phyloP scores from a whole-genome alignment of 2,113 vertebrate species.

The Ariopsis seemanni region DNA sequence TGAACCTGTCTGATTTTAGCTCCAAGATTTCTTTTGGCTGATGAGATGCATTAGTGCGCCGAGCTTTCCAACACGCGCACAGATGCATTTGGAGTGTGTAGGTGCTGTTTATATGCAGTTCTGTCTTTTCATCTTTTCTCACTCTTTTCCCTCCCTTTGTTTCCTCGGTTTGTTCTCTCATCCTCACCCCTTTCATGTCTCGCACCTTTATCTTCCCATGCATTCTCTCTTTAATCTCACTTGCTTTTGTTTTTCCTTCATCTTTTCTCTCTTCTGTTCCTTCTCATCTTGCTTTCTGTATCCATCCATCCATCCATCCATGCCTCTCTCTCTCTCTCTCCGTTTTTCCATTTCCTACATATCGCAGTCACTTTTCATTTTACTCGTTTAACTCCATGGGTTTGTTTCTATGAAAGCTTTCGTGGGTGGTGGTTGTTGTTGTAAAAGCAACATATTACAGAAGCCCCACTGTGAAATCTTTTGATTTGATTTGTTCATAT shows the following conservation, averaged over 20 bases:
- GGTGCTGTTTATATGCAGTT: not conserved
- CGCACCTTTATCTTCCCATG: not conserved
- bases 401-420: not conserved
- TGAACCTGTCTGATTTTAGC: conserved; percentile 1
- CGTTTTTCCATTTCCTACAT: conserved; percentile 1
- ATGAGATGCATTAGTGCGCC: not conserved
- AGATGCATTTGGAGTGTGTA: not conserved
- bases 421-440: too few species aligned
- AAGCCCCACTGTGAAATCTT: not conserved
- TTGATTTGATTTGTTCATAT: not conserved
- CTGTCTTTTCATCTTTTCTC: not conserved
- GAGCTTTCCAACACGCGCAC: not conserved
- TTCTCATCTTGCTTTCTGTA: not conserved
- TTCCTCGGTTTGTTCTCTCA: not conserved
- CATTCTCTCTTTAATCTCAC: not conserved
- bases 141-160: not conserved
- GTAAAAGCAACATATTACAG: not conserved
- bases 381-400: not conserved
- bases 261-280: not conserved
- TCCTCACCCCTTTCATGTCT: not conserved
- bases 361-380: not conserved
- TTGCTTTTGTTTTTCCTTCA: not conserved
- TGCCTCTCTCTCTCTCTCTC: not conserved
- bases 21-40: not conserved
- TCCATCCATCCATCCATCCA: not conserved